Conservation (phyloP, 2,797 vertebrate genomes). For the Coracias cyanogaster region DNA sequence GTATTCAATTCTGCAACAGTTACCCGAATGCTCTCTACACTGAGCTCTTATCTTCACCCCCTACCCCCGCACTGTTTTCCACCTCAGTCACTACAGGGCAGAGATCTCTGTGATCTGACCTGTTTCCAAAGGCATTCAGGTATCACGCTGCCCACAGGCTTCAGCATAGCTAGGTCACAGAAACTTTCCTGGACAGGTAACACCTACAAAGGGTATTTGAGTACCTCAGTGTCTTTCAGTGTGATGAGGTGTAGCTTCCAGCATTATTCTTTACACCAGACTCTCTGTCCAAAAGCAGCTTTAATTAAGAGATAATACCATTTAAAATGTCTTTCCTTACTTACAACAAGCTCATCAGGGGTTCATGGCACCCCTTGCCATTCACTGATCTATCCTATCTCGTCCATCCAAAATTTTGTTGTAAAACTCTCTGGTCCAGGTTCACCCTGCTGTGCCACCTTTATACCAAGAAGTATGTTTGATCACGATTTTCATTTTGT, state of each 20-base stretch:
- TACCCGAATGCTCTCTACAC: background rate
- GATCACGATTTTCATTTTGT: background rate
- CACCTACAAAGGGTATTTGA: background rate
- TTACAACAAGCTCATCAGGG: background rate
- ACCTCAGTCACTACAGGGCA: background rate
- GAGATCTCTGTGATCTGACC: slow-evolving; percentile 4
- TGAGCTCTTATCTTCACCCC: background rate
- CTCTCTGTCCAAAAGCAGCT: background rate
- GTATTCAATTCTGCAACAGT: background rate
- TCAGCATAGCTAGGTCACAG: background rate
- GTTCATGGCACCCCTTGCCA: background rate
- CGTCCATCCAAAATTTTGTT: background rate
- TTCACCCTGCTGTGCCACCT: background rate
- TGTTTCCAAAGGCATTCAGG: background rate
- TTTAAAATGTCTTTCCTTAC: background rate
- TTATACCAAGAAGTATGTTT: background rate
- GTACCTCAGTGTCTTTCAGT: background rate
- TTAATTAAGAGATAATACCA: background rate
- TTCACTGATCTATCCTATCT: background rate
- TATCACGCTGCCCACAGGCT: background rate
- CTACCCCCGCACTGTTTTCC: background rate
- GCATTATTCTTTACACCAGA: background rate
- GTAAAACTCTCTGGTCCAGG: background rate
- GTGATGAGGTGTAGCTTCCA: background rate
- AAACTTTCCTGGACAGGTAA: background rate